phyloP scores from a whole-genome alignment of 2,113 vertebrate species.

The Rhinopomastus cyanomelas region DNA sequence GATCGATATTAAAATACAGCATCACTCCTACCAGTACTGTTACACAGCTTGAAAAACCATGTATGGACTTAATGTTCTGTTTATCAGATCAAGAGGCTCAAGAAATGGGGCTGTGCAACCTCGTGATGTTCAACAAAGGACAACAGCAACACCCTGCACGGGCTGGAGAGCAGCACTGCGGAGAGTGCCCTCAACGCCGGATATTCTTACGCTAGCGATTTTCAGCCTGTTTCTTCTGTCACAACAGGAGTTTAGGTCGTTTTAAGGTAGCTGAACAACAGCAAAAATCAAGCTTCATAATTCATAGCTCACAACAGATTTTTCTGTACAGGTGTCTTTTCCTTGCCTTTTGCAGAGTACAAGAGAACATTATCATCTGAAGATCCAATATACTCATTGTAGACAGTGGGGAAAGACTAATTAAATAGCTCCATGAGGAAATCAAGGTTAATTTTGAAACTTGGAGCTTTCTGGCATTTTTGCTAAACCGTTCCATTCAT shows the following conservation, averaged over 20 bases:
- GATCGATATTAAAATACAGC: not conserved
- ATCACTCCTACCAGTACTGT: not conserved
- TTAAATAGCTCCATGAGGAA: not conserved
- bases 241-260: not conserved
- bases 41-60: not conserved
- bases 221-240: not conserved
- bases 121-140: not conserved
- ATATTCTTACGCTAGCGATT: not conserved
- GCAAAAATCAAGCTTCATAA: not conserved
- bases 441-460: not conserved
- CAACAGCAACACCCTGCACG: not conserved
- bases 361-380: not conserved
- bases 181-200: not conserved
- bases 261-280: not conserved
- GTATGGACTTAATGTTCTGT: not conserved
- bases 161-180: not conserved
- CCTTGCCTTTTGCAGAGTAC: not conserved
- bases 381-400: not conserved
- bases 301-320: no score
- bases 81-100: rapidly evolving
- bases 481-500: conserved; percentile 13
- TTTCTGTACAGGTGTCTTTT: not conserved
- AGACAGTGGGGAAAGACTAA: not conserved
- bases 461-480: conserved; percentile 7
- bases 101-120: not conserved